A percentile compares a stretch with the other conserved stretches of the same genome.
phyloP scores from a whole-genome alignment of 2,797 vertebrate species.

The Pelochelys cantorii region DNA sequence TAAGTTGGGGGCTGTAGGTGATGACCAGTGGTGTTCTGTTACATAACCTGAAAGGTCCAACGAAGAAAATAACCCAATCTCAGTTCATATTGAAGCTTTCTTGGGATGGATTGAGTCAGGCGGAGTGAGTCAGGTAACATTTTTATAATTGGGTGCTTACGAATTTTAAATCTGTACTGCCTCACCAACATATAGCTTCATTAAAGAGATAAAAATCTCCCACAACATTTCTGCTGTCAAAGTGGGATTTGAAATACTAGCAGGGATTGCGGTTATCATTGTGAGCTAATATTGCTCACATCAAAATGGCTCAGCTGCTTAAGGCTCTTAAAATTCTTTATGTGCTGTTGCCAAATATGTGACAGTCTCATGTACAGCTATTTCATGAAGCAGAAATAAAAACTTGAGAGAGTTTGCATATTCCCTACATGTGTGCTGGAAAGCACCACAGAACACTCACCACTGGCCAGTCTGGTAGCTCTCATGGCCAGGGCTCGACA shows the following conservation, averaged over 20 bases:
- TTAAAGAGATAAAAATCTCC: neutral
- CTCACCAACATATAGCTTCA: neutral
- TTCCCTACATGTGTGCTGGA: neutral
- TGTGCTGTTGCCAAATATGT: conserved; percentile 42
- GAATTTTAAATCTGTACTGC: conserved; percentile 22
- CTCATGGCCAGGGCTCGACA: too few relatives aligned
- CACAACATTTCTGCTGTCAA: conserved; percentile 26
- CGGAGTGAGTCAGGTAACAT: neutral
- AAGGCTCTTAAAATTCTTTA: conserved; percentile 43
- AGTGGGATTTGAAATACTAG: conserved; percentile 51
- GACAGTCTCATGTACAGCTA: neutral
- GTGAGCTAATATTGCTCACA: conserved; percentile 52
- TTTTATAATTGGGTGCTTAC: conserved; percentile 18
- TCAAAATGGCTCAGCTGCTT: conserved; percentile 43
- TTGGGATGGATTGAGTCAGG: neutral
- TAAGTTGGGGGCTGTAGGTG: too few relatives aligned
- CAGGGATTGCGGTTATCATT: conserved; percentile 53
- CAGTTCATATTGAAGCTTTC: neutral
- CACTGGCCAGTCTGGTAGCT: neutral
- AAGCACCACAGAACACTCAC: neutral
- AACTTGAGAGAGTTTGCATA: neutral
- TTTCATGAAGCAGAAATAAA: conserved; percentile 3
- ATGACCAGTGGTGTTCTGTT: too few relatives aligned
- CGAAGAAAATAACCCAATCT: neutral
- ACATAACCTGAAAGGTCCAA: too few relatives aligned